Conservation (phyloP, 1,140 invertebrate species). For the Harpegnathos saltator region DNA sequence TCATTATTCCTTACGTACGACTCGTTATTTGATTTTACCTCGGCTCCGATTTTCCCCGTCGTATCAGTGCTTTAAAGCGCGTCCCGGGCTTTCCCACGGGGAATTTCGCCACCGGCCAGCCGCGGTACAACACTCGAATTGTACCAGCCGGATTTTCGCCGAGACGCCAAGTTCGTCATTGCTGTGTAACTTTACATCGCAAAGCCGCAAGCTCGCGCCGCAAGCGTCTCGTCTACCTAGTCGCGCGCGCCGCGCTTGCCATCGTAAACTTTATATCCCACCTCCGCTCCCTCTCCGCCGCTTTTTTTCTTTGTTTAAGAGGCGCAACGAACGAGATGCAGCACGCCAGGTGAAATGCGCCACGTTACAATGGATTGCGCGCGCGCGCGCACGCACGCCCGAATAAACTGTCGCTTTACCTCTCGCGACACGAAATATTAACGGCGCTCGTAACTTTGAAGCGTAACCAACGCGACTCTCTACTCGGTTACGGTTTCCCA, state of each 20-base stretch:
- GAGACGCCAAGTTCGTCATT: slow-evolving; percentile 8
- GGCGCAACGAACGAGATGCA: slow-evolving; percentile 1
- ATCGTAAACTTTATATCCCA: slow-evolving; percentile 8
- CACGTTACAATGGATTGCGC: neutral
- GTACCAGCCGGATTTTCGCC: slow-evolving; percentile 9
- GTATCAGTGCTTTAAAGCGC: slow-evolving; percentile 23
- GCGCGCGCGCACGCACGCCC: neutral
- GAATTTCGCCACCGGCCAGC: neutral
- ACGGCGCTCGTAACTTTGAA: slow-evolving; percentile 1
- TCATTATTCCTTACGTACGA: slow-evolving; percentile 48
- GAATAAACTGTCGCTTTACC: neutral
- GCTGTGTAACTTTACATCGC: slow-evolving; percentile 36
- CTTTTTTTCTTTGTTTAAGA: slow-evolving; percentile 1
- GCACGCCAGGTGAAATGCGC: neutral
- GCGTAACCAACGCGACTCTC: neutral
- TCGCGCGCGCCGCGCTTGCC: neutral
- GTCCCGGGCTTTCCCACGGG: slow-evolving; percentile 3
- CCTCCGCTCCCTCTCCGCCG: neutral
- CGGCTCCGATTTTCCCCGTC: slow-evolving; percentile 15
- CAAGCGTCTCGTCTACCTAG: neutral
- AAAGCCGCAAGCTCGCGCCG: neutral
- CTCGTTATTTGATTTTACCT: slow-evolving; percentile 22
- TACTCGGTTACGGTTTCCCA: neutral
- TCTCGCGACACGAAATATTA: slow-evolving; percentile 1
- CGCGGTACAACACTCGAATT: slow-evolving; percentile 7